phyloP scores from a whole-genome alignment of 2,113 vertebrate genomes.

The Alethe diademata region DNA sequence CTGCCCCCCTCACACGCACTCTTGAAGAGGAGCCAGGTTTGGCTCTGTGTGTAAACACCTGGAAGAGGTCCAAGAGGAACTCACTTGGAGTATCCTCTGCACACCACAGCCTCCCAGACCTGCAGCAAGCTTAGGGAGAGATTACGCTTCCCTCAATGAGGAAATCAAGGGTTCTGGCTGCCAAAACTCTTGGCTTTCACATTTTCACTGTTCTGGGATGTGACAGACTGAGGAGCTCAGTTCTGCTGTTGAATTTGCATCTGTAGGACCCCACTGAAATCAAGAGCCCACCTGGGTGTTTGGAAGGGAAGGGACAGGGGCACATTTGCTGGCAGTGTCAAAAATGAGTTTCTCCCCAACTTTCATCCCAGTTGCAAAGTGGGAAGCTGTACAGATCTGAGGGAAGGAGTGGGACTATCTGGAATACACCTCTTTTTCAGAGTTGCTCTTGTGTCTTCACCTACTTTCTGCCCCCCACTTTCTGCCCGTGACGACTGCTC shows the following conservation, averaged over 20 bases:
- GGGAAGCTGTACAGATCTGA: not conserved
- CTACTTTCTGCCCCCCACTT: not conserved
- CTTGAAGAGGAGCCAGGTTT: constrained; percentile 76
- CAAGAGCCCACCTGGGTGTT: not conserved
- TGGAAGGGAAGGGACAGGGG: not conserved
- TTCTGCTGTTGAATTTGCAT: not conserved
- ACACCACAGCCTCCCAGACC: constrained; percentile 63
- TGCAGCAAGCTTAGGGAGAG: constrained; percentile 64
- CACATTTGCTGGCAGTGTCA: not conserved
- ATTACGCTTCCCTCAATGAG: constrained; percentile 73
- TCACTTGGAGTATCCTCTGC: constrained; percentile 69
- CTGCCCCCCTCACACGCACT: not conserved
- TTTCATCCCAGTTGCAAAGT: not conserved
- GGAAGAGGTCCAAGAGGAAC: constrained; percentile 73
- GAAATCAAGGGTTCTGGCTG: constrained; percentile 67
- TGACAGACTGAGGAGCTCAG: constrained; percentile 15
- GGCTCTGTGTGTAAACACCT: constrained; percentile 79
- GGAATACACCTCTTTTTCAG: not conserved
- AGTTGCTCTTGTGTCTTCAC: not conserved
- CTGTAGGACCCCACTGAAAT: constrained; percentile 7
- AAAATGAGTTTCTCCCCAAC: not conserved
- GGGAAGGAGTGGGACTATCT: not conserved
- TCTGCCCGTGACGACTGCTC: not conserved
- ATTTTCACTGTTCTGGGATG: constrained; percentile 52
- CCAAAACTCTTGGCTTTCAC: constrained; percentile 65